These are phyloP conservation scores for Helicoverpa armigera DNA, from an alignment of 1,140 invertebrate genomes.

Conservation along the genomic window DNA sequence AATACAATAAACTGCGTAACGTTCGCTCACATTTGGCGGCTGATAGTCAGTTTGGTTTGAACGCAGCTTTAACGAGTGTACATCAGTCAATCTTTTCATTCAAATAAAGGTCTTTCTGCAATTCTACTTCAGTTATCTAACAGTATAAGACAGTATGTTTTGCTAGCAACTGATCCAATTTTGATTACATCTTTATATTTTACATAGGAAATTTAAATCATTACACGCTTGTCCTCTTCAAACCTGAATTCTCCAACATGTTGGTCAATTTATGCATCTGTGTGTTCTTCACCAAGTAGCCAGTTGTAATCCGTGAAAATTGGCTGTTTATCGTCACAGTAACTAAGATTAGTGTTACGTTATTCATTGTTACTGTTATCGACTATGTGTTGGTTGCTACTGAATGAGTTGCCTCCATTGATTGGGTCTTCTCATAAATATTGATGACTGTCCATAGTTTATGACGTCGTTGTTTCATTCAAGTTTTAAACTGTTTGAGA, in stretches of 20 bases:
- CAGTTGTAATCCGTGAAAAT: slow-evolving; percentile 65
- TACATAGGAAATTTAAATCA: no score
- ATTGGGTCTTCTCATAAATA: slow-evolving; percentile 40
- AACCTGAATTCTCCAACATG: neutral
- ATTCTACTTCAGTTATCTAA: no score
- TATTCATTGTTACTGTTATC: slow-evolving; percentile 50
- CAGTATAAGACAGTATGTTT: neutral
- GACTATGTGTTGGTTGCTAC: slow-evolving; percentile 41
- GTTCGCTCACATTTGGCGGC: no score
- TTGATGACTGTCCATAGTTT: slow-evolving; percentile 12
- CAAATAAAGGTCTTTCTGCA: no score
- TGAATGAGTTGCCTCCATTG: slow-evolving; percentile 39
- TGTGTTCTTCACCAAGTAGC: slow-evolving; percentile 30
- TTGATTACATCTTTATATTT: no score
- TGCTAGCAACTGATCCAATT: neutral
- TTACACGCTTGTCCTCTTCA: no score
- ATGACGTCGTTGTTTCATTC: neutral
- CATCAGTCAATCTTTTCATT: no score
- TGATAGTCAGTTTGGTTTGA: no score
- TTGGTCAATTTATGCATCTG: neutral
- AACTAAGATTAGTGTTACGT: slow-evolving; percentile 58
- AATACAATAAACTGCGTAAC: no score
- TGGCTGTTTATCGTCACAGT: slow-evolving; percentile 61
- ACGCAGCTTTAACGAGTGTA: neutral
- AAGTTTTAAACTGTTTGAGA: neutral